Conservation (phyloP, 1,140 invertebrate genomes). For the Stegodyphus dumicola region DNA sequence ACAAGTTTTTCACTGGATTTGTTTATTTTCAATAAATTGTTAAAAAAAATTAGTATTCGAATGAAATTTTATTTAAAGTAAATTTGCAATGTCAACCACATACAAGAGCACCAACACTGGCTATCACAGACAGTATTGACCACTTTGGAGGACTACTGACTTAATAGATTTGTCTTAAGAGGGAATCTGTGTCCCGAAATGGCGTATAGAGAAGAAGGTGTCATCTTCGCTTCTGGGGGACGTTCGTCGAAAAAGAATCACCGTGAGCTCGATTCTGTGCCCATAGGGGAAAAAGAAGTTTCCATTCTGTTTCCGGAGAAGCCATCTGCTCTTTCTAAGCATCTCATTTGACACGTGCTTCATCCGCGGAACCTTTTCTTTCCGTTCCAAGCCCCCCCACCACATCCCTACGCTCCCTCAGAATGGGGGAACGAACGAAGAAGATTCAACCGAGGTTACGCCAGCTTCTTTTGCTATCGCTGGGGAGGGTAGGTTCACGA, state of each 20-base stretch:
- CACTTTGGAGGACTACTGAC: no score
- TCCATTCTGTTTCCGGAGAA: constrained; percentile 58
- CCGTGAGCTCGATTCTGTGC: constrained; percentile 30
- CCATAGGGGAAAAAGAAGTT: constrained; percentile 53
- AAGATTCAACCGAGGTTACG: constrained; percentile 51
- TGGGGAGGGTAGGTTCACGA: constrained; percentile 24
- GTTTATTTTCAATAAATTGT: no score
- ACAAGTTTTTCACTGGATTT: no score
- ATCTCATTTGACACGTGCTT: constrained; percentile 60
- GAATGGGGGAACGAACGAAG: neutral
- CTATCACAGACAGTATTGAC: no score
- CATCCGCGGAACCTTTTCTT: constrained; percentile 33
- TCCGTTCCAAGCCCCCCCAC: neutral
- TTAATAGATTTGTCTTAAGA: no score
- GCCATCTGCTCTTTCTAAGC: constrained; percentile 59
- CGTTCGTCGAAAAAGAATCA: constrained; percentile 24
- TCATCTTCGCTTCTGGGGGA: neutral
- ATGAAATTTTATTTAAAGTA: no score
- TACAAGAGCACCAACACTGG: no score
- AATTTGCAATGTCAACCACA: no score
- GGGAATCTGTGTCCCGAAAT: neutral
- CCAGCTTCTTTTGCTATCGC: constrained; percentile 24
- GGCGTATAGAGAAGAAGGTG: neutral
- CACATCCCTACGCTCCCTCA: neutral
- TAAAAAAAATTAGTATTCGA: no score